A percentile compares a stretch with the other conserved stretches of the same genome.
Evolutionary conservation across 2,888 invertebrate species (phyloP).

Genomic region (Ptychoptera contaminata): DNA sequence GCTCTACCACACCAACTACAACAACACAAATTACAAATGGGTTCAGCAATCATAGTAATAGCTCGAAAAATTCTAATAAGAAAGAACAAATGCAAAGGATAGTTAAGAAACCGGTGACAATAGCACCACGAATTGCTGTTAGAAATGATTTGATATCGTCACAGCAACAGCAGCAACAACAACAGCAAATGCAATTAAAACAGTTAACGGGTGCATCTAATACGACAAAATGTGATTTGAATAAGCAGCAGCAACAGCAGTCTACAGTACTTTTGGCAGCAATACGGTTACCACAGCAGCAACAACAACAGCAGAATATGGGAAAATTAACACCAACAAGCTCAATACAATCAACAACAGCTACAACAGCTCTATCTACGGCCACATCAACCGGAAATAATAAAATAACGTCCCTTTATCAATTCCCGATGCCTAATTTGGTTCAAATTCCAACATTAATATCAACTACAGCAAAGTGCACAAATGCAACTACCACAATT

Average conservation of each 20-base stretch:
- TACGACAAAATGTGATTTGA: neutral
- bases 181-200: neutral
- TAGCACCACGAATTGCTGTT: slow-evolving; percentile 29
- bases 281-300: slow-evolving; percentile 34
- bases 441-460: slow-evolving; percentile 40
- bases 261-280: slow-evolving; percentile 38
- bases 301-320: slow-evolving; percentile 19
- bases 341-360: slow-evolving; percentile 18
- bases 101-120: slow-evolving; percentile 27
- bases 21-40: slow-evolving; percentile 3
- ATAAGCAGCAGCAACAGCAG: slow-evolving; percentile 5
- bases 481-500: slow-evolving; percentile 2
- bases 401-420: slow-evolving; percentile 33
- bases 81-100: slow-evolving; percentile 21
- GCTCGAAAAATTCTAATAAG: slow-evolving; percentile 25
- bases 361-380: slow-evolving; percentile 13
- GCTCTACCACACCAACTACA: slow-evolving; percentile 13
- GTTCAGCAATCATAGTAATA: too few relatives aligned
- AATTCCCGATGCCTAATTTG: slow-evolving; percentile 45
- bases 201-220: neutral
- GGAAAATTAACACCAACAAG: too few relatives aligned
- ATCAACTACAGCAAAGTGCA: neutral
- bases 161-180: slow-evolving; percentile 2
- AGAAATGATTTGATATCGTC: slow-evolving; percentile 15
- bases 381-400: slow-evolving; percentile 9